Evolutionary conservation across 2,888 invertebrate genomes (phyloP), one percentile per base, ranked within the genome.

Genomic region (Temnothorax rugatulus): DNA sequence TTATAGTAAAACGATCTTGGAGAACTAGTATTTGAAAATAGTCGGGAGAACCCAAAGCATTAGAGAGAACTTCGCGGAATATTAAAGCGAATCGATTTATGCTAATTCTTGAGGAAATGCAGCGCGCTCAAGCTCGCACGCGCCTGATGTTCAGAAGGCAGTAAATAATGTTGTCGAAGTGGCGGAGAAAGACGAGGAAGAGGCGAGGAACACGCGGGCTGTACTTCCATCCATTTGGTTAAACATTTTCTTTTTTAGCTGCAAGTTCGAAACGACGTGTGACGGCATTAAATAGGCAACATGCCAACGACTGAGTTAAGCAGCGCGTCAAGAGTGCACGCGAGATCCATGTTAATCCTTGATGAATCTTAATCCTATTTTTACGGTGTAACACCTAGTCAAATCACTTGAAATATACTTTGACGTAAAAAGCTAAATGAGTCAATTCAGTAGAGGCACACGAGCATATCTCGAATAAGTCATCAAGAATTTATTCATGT

Each of bases 261-360:
- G 21, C 50, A 63, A 71, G 75, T 77, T 86, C 61, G 34, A 61
- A 83, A 71, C 69, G 71, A 75, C 73, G 50, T 66, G 86, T 86
- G 89, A 89, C 90, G 89, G 87, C 90, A 86, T 63, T 66, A 66
- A 73, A 34, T 84, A 68, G 89, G 89, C 89, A 89, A 25, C 21
- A 71, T 83, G 89, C 89, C 89, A 90, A 77, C 73, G 84, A 63
- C 59, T 83, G 82, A 89, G 59, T 88, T 88, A 34, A 88, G 83
- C 71, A 82, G 84, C 66, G 74, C 82, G 84, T 90, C 87, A 83
- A 74, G 63, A 84, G 77, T 87, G 86, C 79, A 73, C 77, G 86
- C 86, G 84, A 82, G 84, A 87, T 86, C 44, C 54, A 61, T 61
- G 83, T 79, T 57, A 82, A 81, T 68, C 68, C 47, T 84, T 79